phyloP scores from a whole-genome alignment of 2,888 invertebrate genomes.

The Scotopteryx bipunctaria region DNA sequence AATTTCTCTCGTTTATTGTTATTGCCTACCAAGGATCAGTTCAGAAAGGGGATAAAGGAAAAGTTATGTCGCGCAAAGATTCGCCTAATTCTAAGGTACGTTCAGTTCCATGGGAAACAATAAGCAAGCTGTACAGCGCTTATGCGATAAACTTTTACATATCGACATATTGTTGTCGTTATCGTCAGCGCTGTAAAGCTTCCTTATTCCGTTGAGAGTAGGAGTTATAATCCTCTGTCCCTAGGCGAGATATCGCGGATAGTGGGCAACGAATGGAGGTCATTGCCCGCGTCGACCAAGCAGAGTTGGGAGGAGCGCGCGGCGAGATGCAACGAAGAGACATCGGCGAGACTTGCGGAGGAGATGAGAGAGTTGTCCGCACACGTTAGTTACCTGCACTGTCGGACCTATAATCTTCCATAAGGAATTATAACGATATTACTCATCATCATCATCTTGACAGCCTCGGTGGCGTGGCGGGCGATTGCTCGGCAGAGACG shows the following conservation, averaged over 20 bases:
- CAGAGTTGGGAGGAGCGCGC: conserved; percentile 98
- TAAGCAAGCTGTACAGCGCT: conserved; percentile 17
- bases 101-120: conserved; percentile 8
- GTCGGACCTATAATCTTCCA: too few relatives aligned
- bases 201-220: conserved; percentile 6
- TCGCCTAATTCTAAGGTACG: conserved; percentile 34
- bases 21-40: conserved; percentile 33
- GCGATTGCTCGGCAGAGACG: too few relatives aligned
- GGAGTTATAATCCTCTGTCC: conserved; percentile 20
- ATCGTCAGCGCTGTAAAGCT: conserved; percentile 15
- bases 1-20: conserved; percentile 38
- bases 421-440: too few relatives aligned
- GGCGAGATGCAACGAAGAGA: conserved; percentile 93
- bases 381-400: conserved; percentile 63
- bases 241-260: conserved; percentile 87
- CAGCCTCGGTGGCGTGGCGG: too few relatives aligned
- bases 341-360: conserved; percentile 85
- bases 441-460: too few relatives aligned
- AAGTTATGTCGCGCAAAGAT: conserved; percentile 40
- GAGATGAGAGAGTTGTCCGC: conserved; percentile 75
- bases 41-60: conserved; percentile 37
- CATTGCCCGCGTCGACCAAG: conserved; percentile 93
- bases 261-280: conserved; percentile 96
- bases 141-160: not conserved
- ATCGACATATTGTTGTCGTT: too few relatives aligned